A percentile compares a stretch with the other conserved stretches of the same genome.
phyloP scores from a whole-genome alignment of 2,888 invertebrate species.

The Mythimna impura region DNA sequence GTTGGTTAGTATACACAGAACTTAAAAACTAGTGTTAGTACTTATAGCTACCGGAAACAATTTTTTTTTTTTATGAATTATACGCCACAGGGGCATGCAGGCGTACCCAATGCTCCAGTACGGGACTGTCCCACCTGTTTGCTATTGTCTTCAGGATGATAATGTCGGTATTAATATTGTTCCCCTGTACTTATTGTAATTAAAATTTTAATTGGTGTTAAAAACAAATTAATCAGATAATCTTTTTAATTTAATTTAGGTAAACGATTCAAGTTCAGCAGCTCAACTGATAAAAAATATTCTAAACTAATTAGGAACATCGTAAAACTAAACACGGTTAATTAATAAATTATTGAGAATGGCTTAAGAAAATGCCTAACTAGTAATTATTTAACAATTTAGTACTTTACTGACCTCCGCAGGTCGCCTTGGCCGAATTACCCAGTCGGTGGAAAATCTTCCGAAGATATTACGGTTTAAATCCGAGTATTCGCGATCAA shows the following conservation, averaged over 20 bases:
- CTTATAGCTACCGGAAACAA: too few relatives aligned
- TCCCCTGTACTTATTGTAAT: too few relatives aligned
- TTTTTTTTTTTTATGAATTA: too few relatives aligned
- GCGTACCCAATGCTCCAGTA: too few relatives aligned
- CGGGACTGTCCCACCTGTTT: too few relatives aligned
- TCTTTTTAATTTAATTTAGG: background rate
- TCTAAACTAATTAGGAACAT: slow-evolving; percentile 13
- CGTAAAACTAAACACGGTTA: slow-evolving; percentile 30
- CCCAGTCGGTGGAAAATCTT: slow-evolving; percentile 75
- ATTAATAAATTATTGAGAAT: slow-evolving; percentile 53
- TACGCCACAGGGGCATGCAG: too few relatives aligned
- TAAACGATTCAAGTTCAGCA: slow-evolving; percentile 12
- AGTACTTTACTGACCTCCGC: slow-evolving; percentile 71
- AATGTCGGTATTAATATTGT: too few relatives aligned
- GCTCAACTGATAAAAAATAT: slow-evolving; percentile 14
- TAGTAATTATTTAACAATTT: slow-evolving; percentile 63
- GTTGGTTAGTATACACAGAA: too few relatives aligned
- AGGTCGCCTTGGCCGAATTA: slow-evolving; percentile 80
- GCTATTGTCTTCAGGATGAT: too few relatives aligned
- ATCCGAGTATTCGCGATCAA: slow-evolving; percentile 34
- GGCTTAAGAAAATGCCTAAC: slow-evolving; percentile 64
- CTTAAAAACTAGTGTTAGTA: too few relatives aligned
- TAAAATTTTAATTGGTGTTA: background rate
- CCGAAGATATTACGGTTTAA: slow-evolving; percentile 61
- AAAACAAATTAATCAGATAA: background rate